Base-by-base conservation (phyloP, 2,888 invertebrate species). In the Agonopterix subpropinquella region DNA sequence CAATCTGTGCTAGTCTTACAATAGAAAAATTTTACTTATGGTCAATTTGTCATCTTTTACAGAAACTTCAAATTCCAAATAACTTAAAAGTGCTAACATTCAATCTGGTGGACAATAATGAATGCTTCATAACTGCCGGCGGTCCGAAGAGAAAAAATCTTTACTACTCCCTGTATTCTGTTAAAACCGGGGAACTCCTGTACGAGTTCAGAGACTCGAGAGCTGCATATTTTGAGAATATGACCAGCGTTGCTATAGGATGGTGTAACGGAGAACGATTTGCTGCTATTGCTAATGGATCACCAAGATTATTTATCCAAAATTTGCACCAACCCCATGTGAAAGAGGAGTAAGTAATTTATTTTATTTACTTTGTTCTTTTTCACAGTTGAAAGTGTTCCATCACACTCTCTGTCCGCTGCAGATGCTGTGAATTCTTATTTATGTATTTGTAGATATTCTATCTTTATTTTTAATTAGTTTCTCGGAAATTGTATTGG, bases 231-330 rank as follows among this genome's bases (percentile, higher is more conserved):
- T 13, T 11, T 47, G 46, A 48, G 11, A 36, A 69, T 4, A 61
- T 85, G 56, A 56, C 85, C 8, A 64, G 67, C 47, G 80, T 86
- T 0, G 71, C 85, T 0, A 51, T 89, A n/a, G 89, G 89, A 7
- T 71, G 70, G 64, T 81, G 73, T 50, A 67, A 80, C 45, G 75
- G 77, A 18, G 77, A 82, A 11, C 70, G 67, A 60, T 83, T 76
- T 75, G 89, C 78, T 43, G 88, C 86, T 9, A 61, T 89, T 13
- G 65, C 69, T 15, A 86, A 87, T 67, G 87, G 84, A 36, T 77
- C 80, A 1, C 75, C 70, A 55, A 62, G 49, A 47, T 57, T 89
- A 15, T 77, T 63, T 47, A 69, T 89, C 41, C 88, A 86, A 57
- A 82, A 86, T 59, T 58, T 87, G 45, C 56, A 68, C 9, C 65